A percentile compares a stretch with the other conserved stretches of the same genome.
Evolutionary conservation across 2,888 invertebrate species (phyloP).

Genomic region (Octonoba sinensis): DNA sequence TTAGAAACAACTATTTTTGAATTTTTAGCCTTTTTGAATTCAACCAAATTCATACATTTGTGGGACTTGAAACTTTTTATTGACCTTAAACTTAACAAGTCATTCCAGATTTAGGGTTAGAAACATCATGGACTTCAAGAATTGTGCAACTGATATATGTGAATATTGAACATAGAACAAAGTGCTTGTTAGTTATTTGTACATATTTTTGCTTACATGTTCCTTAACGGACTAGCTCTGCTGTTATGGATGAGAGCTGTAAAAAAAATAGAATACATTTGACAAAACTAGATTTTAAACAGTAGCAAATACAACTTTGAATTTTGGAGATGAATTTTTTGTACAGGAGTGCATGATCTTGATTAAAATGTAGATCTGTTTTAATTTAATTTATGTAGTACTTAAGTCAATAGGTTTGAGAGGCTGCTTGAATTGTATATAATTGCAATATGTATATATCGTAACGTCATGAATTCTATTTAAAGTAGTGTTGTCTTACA

Average conservation of each 20-base stretch:
- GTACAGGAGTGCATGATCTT: neutral
- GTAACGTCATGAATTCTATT: no score
- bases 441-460: no score
- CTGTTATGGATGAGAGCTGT: constrained; percentile 11
- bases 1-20: no score
- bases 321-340: neutral
- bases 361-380: no score
- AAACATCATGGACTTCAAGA: constrained; percentile 26
- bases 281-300: neutral
- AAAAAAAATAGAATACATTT: constrained; percentile 8
- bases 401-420: no score
- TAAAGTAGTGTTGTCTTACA: no score
- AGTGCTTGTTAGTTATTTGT: constrained; percentile 60
- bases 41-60: neutral
- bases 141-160: constrained; percentile 42
- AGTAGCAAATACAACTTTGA: constrained; percentile 10
- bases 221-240: constrained; percentile 34
- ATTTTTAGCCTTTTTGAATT: no score
- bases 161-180: constrained; percentile 61
- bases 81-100: constrained; percentile 43
- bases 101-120: constrained; percentile 59
- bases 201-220: constrained; percentile 53
- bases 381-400: no score
- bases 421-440: no score
- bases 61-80: constrained; percentile 50